Evolutionary conservation across 2,888 invertebrate genomes (phyloP).

Genomic region (Athalia rosae): DNA sequence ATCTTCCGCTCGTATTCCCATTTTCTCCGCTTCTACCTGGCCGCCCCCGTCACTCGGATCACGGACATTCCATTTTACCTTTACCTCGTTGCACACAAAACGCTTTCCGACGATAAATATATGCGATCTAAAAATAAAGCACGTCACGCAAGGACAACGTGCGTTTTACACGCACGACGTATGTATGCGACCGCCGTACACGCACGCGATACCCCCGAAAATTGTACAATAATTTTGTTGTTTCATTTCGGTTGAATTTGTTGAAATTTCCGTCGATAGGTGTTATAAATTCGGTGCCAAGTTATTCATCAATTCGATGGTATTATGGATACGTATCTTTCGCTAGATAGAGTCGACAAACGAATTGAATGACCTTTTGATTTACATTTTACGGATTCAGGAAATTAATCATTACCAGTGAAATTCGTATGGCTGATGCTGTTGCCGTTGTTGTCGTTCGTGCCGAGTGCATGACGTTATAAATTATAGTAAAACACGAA

Average conservation of each 20-base stretch:
- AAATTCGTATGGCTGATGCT: neutral
- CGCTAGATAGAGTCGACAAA: too few species aligned
- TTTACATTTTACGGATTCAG: slow-evolving; percentile 2
- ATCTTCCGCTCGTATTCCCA: too few species aligned
- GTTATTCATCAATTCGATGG: too few species aligned
- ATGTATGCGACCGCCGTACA: slow-evolving; percentile 5
- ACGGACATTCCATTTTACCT: too few species aligned
- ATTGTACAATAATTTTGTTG: slow-evolving; percentile 13
- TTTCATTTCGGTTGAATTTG: neutral
- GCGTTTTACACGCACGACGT: slow-evolving; percentile 23
- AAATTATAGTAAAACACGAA: slow-evolving; percentile 19
- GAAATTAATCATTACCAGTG: slow-evolving; percentile 14
- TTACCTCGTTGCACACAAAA: neutral
- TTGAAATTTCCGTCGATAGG: neutral
- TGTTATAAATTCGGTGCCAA: too few species aligned
- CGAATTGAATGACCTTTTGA: too few species aligned
- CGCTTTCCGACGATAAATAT: neutral
- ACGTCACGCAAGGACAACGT: slow-evolving; percentile 18
- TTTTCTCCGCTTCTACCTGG: too few species aligned
- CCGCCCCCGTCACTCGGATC: too few species aligned
- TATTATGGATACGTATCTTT: too few species aligned
- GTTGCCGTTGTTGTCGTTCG: too few species aligned
- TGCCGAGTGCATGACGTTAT: neutral
- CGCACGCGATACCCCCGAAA: slow-evolving; percentile 26
- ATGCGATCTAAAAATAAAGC: slow-evolving; percentile 10